Evolutionary conservation across 2,888 invertebrate species (phyloP).

Genomic region (Papilio demoleus): DNA sequence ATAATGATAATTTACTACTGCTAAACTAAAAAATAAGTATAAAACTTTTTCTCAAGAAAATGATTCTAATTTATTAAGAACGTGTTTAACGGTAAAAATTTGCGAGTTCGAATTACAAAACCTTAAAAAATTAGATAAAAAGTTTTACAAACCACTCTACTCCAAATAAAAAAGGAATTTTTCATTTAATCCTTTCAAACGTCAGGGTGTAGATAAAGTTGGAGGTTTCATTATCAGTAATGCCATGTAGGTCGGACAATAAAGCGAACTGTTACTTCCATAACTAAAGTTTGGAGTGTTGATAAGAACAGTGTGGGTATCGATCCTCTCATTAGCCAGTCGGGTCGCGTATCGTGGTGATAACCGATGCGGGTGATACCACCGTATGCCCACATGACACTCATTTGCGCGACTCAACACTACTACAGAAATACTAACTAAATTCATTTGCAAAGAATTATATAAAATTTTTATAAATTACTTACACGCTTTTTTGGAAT

Average conservation of each 20-base stretch:
- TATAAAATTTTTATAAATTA: no score
- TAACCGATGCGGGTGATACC: slow-evolving; percentile 75
- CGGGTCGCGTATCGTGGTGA: slow-evolving; percentile 64
- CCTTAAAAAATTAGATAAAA: no score
- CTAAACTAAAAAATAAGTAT: no score
- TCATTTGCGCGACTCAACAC: slow-evolving; percentile 21
- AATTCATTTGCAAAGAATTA: no score
- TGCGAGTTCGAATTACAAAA: no score
- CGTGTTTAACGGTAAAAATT: no score
- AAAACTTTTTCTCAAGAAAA: no score
- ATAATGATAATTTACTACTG: no score
- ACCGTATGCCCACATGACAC: slow-evolving; percentile 56
- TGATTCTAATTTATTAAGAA: no score
- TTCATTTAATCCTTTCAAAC: slow-evolving; percentile 3
- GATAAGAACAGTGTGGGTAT: slow-evolving; percentile 69
- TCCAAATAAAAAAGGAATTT: neutral
- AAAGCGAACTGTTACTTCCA: slow-evolving; percentile 52
- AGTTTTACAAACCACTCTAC: no score
- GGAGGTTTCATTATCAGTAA: slow-evolving; percentile 38
- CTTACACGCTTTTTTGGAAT: no score
- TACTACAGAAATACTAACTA: neutral
- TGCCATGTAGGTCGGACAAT: slow-evolving; percentile 32
- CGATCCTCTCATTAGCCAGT: slow-evolving; percentile 72
- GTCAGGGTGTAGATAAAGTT: slow-evolving; percentile 26
- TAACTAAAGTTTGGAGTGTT: slow-evolving; percentile 76